A percentile compares a stretch with the other conserved stretches of the same genome.
Evolutionary conservation across 2,888 invertebrate genomes (phyloP).

Genomic region (Pherbina coryleti): DNA sequence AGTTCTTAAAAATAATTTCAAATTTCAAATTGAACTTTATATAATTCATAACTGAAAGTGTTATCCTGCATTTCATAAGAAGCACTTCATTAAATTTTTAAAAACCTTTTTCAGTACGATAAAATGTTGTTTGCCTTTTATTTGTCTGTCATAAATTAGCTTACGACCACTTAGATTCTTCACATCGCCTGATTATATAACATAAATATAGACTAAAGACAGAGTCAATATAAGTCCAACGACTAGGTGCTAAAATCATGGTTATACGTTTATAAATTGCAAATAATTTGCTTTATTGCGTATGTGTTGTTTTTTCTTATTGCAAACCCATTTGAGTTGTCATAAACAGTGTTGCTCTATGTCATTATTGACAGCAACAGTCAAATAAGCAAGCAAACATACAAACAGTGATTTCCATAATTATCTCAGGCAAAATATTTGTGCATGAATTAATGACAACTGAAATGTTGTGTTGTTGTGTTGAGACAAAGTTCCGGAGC

Average conservation of each 20-base stretch:
- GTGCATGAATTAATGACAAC: not conserved
- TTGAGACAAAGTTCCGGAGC: not conserved
- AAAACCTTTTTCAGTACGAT: too few relatives aligned
- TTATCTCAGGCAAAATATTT: slow-evolving; percentile 1
- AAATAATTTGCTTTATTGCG: not conserved
- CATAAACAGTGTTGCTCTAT: not conserved
- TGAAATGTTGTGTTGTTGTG: not conserved
- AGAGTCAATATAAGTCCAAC: not conserved
- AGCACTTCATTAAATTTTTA: too few relatives aligned
- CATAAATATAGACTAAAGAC: too few relatives aligned
- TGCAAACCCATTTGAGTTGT: not conserved
- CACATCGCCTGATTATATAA: too few relatives aligned
- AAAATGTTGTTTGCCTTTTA: not conserved
- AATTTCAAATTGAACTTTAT: too few relatives aligned
- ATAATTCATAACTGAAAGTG: too few relatives aligned
- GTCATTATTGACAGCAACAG: slow-evolving; percentile 1
- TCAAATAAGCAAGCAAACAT: not conserved
- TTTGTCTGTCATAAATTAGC: too few relatives aligned
- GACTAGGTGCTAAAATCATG: slow-evolving; percentile 4
- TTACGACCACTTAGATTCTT: too few relatives aligned
- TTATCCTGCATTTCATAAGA: too few relatives aligned
- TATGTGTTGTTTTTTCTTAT: too few relatives aligned
- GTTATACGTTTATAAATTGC: not conserved
- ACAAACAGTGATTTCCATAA: not conserved
- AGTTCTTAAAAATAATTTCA: too few relatives aligned